phyloP scores from a whole-genome alignment of 2,888 invertebrate species.

The Lamellibrachia columna region DNA sequence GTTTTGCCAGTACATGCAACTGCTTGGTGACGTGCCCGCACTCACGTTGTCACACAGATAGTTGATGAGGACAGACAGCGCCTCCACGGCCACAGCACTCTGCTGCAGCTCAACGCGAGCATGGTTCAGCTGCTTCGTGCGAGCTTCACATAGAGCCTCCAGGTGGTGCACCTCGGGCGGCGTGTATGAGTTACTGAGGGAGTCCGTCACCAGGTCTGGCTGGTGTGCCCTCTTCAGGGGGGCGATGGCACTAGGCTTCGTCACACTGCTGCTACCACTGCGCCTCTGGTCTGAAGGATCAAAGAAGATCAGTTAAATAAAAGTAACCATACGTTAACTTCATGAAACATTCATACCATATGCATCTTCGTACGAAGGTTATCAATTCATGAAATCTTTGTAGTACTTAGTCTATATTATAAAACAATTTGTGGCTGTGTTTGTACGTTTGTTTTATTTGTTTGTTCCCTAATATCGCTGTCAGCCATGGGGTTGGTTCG shows the following conservation, averaged over 20 bases:
- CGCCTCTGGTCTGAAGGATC: neutral
- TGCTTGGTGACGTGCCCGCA: neutral
- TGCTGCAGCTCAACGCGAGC: constrained; percentile 65
- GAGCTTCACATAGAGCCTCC: constrained; percentile 64
- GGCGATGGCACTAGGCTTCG: neutral
- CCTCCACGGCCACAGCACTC: constrained; percentile 79
- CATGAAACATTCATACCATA: too few relatives aligned
- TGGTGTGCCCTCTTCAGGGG: constrained; percentile 33
- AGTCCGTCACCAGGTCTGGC: constrained; percentile 43
- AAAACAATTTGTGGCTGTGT: too few relatives aligned
- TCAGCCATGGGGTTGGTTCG: too few relatives aligned
- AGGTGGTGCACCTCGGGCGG: constrained; percentile 60
- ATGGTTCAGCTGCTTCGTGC: constrained; percentile 64
- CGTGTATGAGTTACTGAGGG: constrained; percentile 32
- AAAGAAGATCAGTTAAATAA: neutral
- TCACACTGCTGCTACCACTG: neutral
- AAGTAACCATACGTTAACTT: too few relatives aligned
- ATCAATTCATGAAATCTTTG: too few relatives aligned
- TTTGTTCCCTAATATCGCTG: too few relatives aligned
- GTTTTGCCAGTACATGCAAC: neutral
- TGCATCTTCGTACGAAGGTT: too few relatives aligned
- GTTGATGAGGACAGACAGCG: constrained; percentile 84
- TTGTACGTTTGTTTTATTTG: too few relatives aligned
- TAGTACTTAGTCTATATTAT: too few relatives aligned
- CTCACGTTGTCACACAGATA: constrained; percentile 76